Evolutionary conservation across 2,113 vertebrate genomes (phyloP).

Genomic region (Aviceda subcristata): DNA sequence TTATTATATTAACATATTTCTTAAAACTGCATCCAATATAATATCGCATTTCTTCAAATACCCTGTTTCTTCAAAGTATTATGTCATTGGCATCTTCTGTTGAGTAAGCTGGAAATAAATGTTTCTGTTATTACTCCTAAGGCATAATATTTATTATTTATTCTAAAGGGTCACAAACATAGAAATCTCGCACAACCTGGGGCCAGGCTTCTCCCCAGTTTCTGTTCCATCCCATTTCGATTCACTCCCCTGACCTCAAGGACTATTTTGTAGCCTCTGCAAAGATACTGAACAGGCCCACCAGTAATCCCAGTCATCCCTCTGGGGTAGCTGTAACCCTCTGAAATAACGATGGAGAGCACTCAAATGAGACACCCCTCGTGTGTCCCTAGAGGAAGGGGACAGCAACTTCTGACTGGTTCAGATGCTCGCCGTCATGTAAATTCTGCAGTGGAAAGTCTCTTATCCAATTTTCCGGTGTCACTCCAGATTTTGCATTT

Average conservation of each 20-base stretch:
- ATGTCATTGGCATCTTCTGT: neutral
- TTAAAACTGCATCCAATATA: neutral
- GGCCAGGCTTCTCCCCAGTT: neutral
- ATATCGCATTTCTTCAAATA: neutral
- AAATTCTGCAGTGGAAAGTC: neutral
- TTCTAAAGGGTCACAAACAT: neutral
- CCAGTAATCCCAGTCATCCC: neutral
- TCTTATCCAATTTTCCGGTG: neutral
- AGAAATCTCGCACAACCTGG: neutral
- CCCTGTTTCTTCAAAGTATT: neutral
- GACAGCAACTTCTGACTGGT: neutral
- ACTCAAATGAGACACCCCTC: neutral
- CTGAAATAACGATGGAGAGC: neutral
- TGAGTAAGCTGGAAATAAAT: neutral
- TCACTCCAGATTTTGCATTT: slow-evolving; percentile 11
- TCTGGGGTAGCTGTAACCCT: neutral
- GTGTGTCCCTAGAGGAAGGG: neutral
- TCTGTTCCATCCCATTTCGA: neutral
- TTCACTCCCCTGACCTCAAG: neutral
- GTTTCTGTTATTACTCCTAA: neutral
- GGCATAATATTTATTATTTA: neutral
- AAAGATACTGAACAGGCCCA: neutral
- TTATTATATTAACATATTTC: neutral
- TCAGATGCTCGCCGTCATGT: neutral
- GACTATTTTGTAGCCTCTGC: neutral